Evolutionary conservation across 2,113 vertebrate species (phyloP), one percentile per base, ranked within the genome.

Genomic region (Coracopsis vasa): DNA sequence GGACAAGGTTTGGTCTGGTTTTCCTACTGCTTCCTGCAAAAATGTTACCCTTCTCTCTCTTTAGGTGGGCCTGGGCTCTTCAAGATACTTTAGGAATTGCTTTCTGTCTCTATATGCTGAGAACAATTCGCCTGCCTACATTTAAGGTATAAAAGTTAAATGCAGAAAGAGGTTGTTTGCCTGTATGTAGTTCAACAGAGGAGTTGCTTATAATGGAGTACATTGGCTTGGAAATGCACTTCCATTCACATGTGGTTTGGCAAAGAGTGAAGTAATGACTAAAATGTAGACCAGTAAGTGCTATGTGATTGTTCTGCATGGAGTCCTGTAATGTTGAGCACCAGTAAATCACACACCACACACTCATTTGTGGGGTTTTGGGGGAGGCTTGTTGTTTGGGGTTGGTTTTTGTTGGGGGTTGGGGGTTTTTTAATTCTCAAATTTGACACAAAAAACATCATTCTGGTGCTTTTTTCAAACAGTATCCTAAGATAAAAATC

Each of bases 81-180:
- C 99, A 99, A 96, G 99, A 99, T 15, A 87, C 98, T 29, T 97
- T 99, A 97, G 99, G 99, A 50, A 98, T 99, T 2, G 98, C 99
- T 78, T 99, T 99, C 97, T 99, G 99, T 92, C 99, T 99, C 71
- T 99, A 99, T 96, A 99, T 99, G 98, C 97, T 99, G 85, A 99
- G 99, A 97, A 99, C 99, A 35, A 99, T 99, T 97, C 98, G 99
- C 64, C 97, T 99, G 42, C 99, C 99, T 64, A 99, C 99, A 1
- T 99, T 99, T 95, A 99, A 99, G 98, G 99, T 99, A 96, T 67
- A 96, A 35, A 35, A 29, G 33, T 39, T 51, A 25, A 60, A 60
- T 11, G 2, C 24, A 25, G 47, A 65, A 66, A 62, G n/a, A 73
- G 61, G 24, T 31, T 72, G 78, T 69, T 87, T 56, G 27, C 13